phyloP scores from a whole-genome alignment of 2,797 vertebrate genomes.

The Xyrichtys novacula region DNA sequence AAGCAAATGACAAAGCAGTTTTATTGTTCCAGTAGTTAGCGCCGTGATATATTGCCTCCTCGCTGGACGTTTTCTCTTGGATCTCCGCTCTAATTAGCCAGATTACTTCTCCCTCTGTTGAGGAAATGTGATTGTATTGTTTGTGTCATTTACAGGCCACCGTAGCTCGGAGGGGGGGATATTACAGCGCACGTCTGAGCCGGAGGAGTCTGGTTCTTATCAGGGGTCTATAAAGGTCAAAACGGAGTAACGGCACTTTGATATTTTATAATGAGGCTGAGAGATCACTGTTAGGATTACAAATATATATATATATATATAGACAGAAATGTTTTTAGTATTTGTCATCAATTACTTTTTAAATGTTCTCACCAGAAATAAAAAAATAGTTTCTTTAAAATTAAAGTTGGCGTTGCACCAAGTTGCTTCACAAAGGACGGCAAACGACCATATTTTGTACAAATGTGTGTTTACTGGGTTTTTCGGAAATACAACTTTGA shows the following conservation, averaged over 20 bases:
- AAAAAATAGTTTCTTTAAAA: no score
- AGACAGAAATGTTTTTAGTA: neutral
- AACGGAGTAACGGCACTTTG: constrained; percentile 7
- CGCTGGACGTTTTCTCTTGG: constrained; percentile 46
- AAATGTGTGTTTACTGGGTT: no score
- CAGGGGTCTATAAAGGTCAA: constrained; percentile 40
- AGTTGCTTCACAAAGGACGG: no score
- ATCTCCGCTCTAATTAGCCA: constrained; percentile 71
- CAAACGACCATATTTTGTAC: no score
- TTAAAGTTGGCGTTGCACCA: no score
- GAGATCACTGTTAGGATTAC: no score
- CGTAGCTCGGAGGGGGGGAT: constrained; percentile 26
- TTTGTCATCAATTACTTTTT: no score
- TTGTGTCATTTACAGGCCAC: constrained; percentile 59
- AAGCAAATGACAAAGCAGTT: constrained; percentile 71
- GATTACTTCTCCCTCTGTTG: constrained; percentile 62
- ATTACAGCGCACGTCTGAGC: constrained; percentile 11
- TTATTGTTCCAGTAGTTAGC: constrained; percentile 67
- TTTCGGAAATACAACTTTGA: no score
- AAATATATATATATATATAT: neutral
- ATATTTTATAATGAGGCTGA: constrained; percentile 20
- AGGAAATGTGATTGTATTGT: constrained; percentile 61
- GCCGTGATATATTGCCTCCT: constrained; percentile 67
- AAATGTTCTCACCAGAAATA: no score
- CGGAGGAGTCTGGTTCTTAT: constrained; percentile 30